Evolutionary conservation across 1,140 invertebrate genomes (phyloP), one percentile per base, ranked within the genome.

Genomic region (Thereuonema tuberculata): DNA sequence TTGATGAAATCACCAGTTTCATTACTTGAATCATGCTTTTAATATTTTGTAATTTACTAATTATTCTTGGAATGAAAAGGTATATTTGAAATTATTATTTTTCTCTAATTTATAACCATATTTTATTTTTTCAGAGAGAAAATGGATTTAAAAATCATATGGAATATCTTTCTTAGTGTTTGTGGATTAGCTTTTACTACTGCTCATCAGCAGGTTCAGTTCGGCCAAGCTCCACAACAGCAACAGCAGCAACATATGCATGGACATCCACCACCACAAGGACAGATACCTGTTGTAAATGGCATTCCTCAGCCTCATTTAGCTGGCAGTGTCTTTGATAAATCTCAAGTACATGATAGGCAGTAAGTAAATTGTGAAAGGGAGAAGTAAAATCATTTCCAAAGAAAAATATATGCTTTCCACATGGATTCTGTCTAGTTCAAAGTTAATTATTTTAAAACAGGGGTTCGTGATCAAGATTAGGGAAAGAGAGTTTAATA

Each of bases 291-390:
- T 17, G 52, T 26, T 43, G 48, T 24, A 54, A 17, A 43, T n/a
- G 25, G 37, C n/a, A n/a, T n/a, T n/a, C n/a, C n/a, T 24, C 20
- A 58, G 20, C 60, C 17, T 21, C 48, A 50, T 21, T 5, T 5
- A 50, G n/a, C 58, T 23, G 62, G 64, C 49, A 28, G 61, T 53
- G 43, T 67, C 2, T 56, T 61, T 48, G 64, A 65, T 47, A 63
- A 65, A 56, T 52, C 62, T 29, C 65, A 64, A 54, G 59, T 62
- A 47, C 64, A 67, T 55, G 66, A 67, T 56, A 64, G 62, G 62
- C 64, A 67, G 66, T 67, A 64, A 52, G 60, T 61, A 47, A 15
- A n/a, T 14, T 17, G 55, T 56, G 2, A 53, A 56, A 28, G 28
- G n/a, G n/a, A n/a, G n/a, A n/a, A n/a, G n/a, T n/a, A n/a, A n/a